Evolutionary conservation across 2,113 vertebrate genomes (phyloP).

Genomic region (Dolichotis patagonum): DNA sequence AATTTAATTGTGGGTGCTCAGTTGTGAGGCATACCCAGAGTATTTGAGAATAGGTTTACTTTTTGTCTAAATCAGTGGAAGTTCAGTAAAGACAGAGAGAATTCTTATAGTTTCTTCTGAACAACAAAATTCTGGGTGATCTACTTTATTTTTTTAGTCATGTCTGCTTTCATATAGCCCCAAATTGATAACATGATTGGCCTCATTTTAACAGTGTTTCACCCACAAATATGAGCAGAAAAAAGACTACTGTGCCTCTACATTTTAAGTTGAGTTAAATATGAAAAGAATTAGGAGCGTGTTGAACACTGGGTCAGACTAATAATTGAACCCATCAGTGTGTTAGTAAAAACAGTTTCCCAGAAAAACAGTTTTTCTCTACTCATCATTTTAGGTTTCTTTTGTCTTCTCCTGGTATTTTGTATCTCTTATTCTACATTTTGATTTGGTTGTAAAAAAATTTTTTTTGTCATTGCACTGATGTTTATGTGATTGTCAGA

Average conservation of each 20-base stretch:
- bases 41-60: neutral
- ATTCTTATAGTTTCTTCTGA: neutral
- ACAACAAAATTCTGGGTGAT: conserved; percentile 8
- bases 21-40: neutral
- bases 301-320: neutral
- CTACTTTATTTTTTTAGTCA: neutral
- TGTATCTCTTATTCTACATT: conserved; percentile 50
- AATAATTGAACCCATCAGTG: neutral
- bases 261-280: neutral
- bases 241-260: neutral
- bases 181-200: conserved; percentile 10
- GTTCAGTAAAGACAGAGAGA: neutral
- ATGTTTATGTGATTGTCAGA: conserved; percentile 56
- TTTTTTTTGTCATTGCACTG: neutral
- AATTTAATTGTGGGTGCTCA: neutral
- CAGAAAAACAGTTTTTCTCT: conserved; percentile 20
- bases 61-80: neutral
- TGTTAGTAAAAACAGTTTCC: neutral
- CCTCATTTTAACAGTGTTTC: conserved; percentile 47
- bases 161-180: neutral
- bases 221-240: neutral
- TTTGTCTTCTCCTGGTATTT: neutral
- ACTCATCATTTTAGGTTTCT: neutral
- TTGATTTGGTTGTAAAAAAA: conserved; percentile 33
- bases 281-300: neutral